Evolutionary conservation across 2,888 invertebrate species (phyloP), one percentile per base, ranked within the genome.

Genomic region (Polymixis flavicincta): DNA sequence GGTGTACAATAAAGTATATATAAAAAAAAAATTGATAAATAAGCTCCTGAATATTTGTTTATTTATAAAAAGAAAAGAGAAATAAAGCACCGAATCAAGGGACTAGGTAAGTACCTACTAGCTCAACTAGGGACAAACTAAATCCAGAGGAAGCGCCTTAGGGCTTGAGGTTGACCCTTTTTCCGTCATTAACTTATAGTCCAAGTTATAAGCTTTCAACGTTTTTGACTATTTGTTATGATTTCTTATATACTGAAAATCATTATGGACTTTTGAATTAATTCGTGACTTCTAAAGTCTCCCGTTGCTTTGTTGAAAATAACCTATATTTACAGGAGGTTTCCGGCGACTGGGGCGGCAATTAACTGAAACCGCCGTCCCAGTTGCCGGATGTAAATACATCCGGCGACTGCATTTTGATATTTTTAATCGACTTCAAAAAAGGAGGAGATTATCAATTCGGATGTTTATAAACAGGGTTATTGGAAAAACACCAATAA

Each of bases 101-200:
- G 54, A 69, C 54, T 52, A 45, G 9, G 59, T 45, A 60, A 60
- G 42, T 55, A 71, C 55, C 19, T 42, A 42, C 37, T 60, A 50
- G 63, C 65, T 76, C 71, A 82, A 73, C 76, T 73, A 59, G 63
- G 55, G 75, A 72, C 78, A 81, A 78, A 76, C 79, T 78, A 71
- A 72, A 82, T 73, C 52, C 48, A 42, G 61, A 70, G 75, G 54
- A 74, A 76, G 42, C 74, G 74, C 85, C 74, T 63, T 54, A 32
- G 59, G 71, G 72, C 65, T 76, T 68, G 54, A 67, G 60, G 66
- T 76, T 22, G 68, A 81, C 71, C 77, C 61, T 71, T 67, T 50
- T 22, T 9, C 17, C 54, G 54, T 57, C 17, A 70, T 52, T 59
- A 57, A 50, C 9, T 28, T 37, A 5, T 22, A 66, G 83, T 57